Evolutionary conservation across 2,888 invertebrate species (phyloP), one percentile per base, ranked within the genome.

Genomic region (Sinopyrophorus schimmeli): DNA sequence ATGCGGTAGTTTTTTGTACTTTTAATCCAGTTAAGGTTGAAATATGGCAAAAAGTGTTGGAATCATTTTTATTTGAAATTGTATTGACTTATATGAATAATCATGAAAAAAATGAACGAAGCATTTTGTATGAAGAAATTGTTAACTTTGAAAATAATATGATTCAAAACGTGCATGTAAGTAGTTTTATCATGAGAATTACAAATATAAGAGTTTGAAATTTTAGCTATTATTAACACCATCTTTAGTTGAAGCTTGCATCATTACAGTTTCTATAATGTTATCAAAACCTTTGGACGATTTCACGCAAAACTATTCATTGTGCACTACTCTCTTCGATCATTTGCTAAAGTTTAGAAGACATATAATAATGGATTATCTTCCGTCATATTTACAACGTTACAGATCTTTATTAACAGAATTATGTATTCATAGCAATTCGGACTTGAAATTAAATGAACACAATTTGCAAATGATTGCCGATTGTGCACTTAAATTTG

Each of bases 401-500:
- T 73, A 71, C 52, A 58, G 73, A 49, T 15, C 56, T 5, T 43
- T 73, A 10, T 46, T 74, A 26, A 62, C 58, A 31, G 26, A 49
- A 7, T 43, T 74, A 15, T 70, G 71, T 43, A 23, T 38, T 7
- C 57, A 60, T 30, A 67, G 70, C 53, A 63, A 67, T 50, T 55
- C 67, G 0, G 60, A 65, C 24, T 21, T 48, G 5, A 56, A 59
- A 32, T 32, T 42, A 5, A 26, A 49, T 15, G 20, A 26, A 12
- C 26, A 54, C 11, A 18, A 55, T 42, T 32, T 66, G 2, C 56
- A 64, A 17, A 43, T 61, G 39, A 52, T 71, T 5, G 53, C 68
- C 3, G 65, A 72, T 47, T 71, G 69, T 57, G 71, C 71, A n/a
- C 70, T 73, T 59, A 61, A 64, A 47, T 59, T 75, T 12, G 73